Evolutionary conservation across 2,888 invertebrate species (phyloP).

Genomic region (Lasiommata megera): DNA sequence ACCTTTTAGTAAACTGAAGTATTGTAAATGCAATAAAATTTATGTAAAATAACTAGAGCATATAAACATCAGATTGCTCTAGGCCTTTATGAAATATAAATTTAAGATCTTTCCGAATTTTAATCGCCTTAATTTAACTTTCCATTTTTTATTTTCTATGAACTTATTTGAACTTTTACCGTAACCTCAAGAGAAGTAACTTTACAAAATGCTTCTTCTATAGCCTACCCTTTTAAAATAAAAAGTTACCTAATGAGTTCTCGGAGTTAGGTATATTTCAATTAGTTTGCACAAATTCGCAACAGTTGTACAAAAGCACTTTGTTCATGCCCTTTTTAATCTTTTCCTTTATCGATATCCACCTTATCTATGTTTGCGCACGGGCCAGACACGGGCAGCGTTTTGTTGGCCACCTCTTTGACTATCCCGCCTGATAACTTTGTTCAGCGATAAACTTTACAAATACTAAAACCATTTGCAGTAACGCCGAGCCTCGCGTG

Average conservation of each 20-base stretch:
- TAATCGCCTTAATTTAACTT: too few relatives aligned
- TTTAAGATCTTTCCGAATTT: too few relatives aligned
- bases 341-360: slow-evolving; percentile 33
- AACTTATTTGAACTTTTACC: too few relatives aligned
- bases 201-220: too few relatives aligned
- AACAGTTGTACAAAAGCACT: slow-evolving; percentile 4
- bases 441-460: slow-evolving; percentile 38
- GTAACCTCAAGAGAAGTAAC: too few relatives aligned
- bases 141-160: too few relatives aligned
- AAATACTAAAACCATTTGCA: slow-evolving; percentile 29
- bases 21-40: too few relatives aligned
- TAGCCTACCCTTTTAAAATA: background rate
- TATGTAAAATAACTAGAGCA: too few relatives aligned
- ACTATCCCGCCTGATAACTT: slow-evolving; percentile 47
- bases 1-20: too few relatives aligned
- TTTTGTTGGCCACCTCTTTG: slow-evolving; percentile 39
- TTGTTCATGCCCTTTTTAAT: slow-evolving; percentile 22
- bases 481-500: slow-evolving; percentile 18
- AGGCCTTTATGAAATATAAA: too few relatives aligned
- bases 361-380: slow-evolving; percentile 44
- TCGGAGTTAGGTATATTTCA: background rate
- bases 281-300: slow-evolving; percentile 4
- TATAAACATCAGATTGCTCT: too few relatives aligned
- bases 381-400: slow-evolving; percentile 31
- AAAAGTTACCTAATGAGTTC: background rate